Base-by-base conservation (phyloP, 2,113 vertebrate genomes). In the Natator depressus region DNA sequence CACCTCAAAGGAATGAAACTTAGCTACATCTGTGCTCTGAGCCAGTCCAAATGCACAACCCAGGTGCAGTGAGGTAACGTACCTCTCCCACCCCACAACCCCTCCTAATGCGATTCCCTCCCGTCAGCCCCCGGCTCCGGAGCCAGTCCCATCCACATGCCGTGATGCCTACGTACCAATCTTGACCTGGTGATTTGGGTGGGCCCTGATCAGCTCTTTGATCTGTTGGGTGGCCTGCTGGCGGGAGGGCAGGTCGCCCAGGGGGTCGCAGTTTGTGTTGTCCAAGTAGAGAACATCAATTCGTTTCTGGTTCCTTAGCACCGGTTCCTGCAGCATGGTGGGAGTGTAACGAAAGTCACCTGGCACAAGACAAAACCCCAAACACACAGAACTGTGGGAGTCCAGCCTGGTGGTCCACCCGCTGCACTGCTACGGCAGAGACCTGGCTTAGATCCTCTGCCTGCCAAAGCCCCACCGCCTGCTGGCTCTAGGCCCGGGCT, bases 251-350 rank as follows among this genome's bases (percentile, higher is more conserved):
- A 99, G 97, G 24, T 91, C 65, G 57, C 98, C 97, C 9, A 97
- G 98, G 1, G 99, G 99, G 92, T 99, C 98, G 97, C 99, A 99
- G 97, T 99, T 99, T 11, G 99, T 99, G 97, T 99, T 99, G 97
- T 99, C 99, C 96, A 99, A 97, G 97, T 99, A 99, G 80, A 99
- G 98, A 47, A 99, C 96, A 86, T 99, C 99, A 62, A 99, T 99
- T 91, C 91, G 98, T 87, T 97, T 98, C 80, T 98, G 98, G 85
- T 97, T 98, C 49, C 90, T 94, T n/a, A 99, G 98, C 55, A 91
- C 98, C 0, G 98, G 98, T 94, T 99, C 98, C 5, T 95, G 96
- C 72, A 98, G 97, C 99, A 99, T 99, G n/a, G 98, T 88, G 0
- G 99, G 98, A 3, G 94, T 97, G 89, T 99, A 99, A 91, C 99